Base-by-base conservation (phyloP, 2,797 vertebrate genomes). In the Urosaurus nigricauda region DNA sequence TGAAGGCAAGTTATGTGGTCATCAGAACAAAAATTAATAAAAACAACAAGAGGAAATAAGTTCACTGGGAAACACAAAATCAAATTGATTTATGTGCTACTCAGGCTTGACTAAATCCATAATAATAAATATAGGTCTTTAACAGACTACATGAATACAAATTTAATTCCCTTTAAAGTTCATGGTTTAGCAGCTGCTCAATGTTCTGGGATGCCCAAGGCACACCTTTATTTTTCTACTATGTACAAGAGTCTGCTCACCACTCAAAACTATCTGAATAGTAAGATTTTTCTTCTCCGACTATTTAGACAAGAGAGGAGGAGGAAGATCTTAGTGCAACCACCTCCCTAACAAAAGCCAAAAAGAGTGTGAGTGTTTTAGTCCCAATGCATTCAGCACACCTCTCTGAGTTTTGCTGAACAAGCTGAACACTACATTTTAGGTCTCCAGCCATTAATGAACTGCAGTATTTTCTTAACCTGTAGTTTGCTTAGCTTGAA, bases 381-480 rank as follows among this genome's bases (percentile, higher is more conserved):
- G 95, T 91, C 93, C 94, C 93, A 90, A 90, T 90, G 90, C 92
- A 82, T 85, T 1, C 2, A 93, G 93, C 91, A 95, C 93, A 83
- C 81, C n/a, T 80, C 73, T 82, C 77, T 90, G 90, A 85, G 87
- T 93, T 94, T 91, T 92, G 92, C 90, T 93, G 84, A 77, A 82
- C 81, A 87, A 53, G 79, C 58, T 0, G 26, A 68, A 92, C 89
- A 79, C 93, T 97, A 99, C 93, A 99, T 98, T 94, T 99, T 99
- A 90, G 99, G 99, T 94, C 99, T 97, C 99, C 99, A 99, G 90
- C 99, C 99, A 35, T 97, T 98, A 92, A 99, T 99, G 96, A 99
- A 99, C 95, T 99, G 99, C 95, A 99, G 95, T 92, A 99, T 98
- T 96, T 99, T 99, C 97, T 98, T 99, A 94, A 99, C 98, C 95